Conservation (phyloP, 2,113 vertebrate genomes). For the Istiophorus platypterus region DNA sequence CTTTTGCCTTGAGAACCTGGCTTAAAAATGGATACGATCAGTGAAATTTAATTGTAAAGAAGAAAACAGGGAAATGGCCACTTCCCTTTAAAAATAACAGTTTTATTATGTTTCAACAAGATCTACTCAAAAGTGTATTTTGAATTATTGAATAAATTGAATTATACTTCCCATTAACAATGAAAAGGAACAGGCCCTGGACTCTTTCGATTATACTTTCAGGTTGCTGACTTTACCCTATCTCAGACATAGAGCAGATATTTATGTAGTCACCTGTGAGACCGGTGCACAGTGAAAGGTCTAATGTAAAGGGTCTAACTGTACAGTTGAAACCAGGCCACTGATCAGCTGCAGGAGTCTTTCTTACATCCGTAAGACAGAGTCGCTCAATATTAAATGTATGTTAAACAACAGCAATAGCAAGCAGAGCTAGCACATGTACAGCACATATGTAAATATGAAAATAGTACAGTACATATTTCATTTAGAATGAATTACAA, state of each 20-base stretch:
- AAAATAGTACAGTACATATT: not conserved
- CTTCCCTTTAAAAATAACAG: slow-evolving; percentile 40
- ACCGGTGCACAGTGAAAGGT: slow-evolving; percentile 59
- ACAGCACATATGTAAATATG: slow-evolving; percentile 59
- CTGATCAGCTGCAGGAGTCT: slow-evolving; percentile 15
- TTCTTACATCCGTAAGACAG: slow-evolving; percentile 29
- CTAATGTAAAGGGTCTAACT: slow-evolving; percentile 50
- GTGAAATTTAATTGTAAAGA: not conserved
- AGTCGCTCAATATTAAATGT: slow-evolving; percentile 49
- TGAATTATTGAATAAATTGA: too few species aligned
- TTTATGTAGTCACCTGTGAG: slow-evolving; percentile 44
- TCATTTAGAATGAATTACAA: not conserved
- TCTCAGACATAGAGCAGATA: slow-evolving; percentile 50
- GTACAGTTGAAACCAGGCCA: slow-evolving; percentile 50
- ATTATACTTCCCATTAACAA: slow-evolving; percentile 48
- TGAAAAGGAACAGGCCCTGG: slow-evolving; percentile 36
- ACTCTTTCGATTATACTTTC: slow-evolving; percentile 6
- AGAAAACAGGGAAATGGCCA: slow-evolving; percentile 16
- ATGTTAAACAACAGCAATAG: slow-evolving; percentile 72
- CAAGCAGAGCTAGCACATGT: slow-evolving; percentile 70
- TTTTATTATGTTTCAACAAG: slow-evolving; percentile 47
- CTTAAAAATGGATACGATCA: slow-evolving; percentile 21
- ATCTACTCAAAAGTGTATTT: slow-evolving; percentile 1
- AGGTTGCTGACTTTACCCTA: slow-evolving; percentile 38
- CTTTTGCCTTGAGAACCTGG: slow-evolving; percentile 15